Evolutionary conservation across 2,888 invertebrate genomes (phyloP), one percentile per base, ranked within the genome.

Genomic region (Rutpela maculata): DNA sequence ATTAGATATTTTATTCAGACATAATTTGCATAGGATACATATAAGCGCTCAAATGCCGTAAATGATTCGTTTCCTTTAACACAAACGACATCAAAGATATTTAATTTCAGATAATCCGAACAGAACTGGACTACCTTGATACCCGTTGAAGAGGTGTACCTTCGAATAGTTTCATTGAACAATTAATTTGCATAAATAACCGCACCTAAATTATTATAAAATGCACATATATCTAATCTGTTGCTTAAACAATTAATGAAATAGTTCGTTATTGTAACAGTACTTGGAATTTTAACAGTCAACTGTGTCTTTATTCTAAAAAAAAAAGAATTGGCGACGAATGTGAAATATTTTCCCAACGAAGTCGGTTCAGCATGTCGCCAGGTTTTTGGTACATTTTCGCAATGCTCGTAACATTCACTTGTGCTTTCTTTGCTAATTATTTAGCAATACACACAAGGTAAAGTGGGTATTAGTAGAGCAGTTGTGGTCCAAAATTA

Each of bases 171-270:
- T 67, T 67, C 55, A 67, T 15, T 67, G 67, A 55, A 38, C 65
- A 15, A 65, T 59, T 12, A 59, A 59, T 56, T 67, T 22, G n/a
- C 67, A 55, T 56, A 22, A 55, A n/a, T 17, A 38, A 26, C 67
- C 67, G 67, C 67, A 67, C 67, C 67, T 67, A 67, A 38, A 50
- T 26, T 43, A 63, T 59, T 22, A 59, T 18, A 59, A 59, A 59
- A 59, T 59, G 59, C 59, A 59, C 4, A 59, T 18, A 9, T 57
- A 50, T 12, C 11, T 18, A 11, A 12, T 59, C 0, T 2, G 59
- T 59, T 59, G 59, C 59, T 12, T 59, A 19, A 50, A 19, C 19
- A 59, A 11, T 4, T 15, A 59, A 18, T 1, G 22, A 59, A 59
- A 59, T 59, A 19, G 10, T 59, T 12, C 59, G 22, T 59, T 59